These are phyloP conservation scores for Delphinapterus leucas DNA, from an alignment of 2,113 vertebrate genomes.

Conservation along the genomic window DNA sequence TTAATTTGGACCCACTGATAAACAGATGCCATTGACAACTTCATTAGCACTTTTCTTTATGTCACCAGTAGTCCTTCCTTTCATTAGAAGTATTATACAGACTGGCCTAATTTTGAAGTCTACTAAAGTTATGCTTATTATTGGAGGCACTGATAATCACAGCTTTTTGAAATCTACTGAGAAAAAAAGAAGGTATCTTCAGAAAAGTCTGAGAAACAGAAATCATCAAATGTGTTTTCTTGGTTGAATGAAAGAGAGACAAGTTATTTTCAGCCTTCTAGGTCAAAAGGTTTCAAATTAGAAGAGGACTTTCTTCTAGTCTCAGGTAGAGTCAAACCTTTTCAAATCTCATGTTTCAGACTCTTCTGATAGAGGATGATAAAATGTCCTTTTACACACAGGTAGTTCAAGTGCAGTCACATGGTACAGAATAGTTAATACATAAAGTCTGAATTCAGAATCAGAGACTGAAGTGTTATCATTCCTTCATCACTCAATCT, in stretches of 20 bases:
- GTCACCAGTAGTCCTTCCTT: background rate
- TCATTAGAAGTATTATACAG: background rate
- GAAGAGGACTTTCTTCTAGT: slow-evolving; percentile 23
- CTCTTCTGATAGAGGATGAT: background rate
- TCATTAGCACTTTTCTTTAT: background rate
- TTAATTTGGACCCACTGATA: background rate
- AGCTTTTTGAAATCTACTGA: background rate
- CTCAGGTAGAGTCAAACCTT: background rate
- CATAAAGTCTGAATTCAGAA: slow-evolving; percentile 25
- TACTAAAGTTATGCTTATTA: background rate
- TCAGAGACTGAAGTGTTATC: background rate
- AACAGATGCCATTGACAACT: background rate
- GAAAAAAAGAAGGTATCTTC: background rate
- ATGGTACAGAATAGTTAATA: background rate
- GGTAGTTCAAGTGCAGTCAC: background rate
- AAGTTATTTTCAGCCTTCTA: slow-evolving; percentile 39
- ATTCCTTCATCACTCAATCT: background rate
- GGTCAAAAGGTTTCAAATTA: slow-evolving; percentile 26
- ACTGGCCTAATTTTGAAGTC: background rate
- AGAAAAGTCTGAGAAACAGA: background rate
- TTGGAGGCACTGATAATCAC: background rate
- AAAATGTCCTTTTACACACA: background rate
- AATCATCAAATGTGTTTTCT: slow-evolving; percentile 40
- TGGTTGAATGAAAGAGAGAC: background rate
- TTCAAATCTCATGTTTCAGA: slow-evolving; percentile 22